Percentiles rank a stretch among this genome's conserved stretches.
Evolutionary conservation across 2,797 vertebrate genomes (phyloP).

Genomic region (Sardinella longiceps): DNA sequence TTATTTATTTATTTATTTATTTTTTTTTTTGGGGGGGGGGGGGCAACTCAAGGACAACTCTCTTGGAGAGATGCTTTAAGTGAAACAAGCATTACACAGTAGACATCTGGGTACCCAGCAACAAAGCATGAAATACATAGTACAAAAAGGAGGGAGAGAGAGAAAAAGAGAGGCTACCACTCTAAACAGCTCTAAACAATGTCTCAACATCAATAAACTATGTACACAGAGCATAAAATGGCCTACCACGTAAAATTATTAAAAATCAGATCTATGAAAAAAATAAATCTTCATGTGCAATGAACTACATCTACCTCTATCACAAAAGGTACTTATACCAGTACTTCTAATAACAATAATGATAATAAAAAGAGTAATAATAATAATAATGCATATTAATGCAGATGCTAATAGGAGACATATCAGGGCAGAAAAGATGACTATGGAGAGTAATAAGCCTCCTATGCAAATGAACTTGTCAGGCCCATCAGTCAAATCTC

Average conservation of each 20-base stretch:
- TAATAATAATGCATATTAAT: conserved; percentile 20
- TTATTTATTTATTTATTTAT: neutral
- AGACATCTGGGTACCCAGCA: neutral
- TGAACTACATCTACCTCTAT: neutral
- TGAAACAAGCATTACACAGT: neutral
- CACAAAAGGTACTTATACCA: neutral
- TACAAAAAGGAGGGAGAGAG: neutral
- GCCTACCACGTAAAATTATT: neutral
- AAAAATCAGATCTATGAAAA: too few species aligned
- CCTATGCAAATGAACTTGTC: conserved; percentile 35
- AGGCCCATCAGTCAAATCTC: conserved; percentile 49
- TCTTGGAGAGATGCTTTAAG: neutral
- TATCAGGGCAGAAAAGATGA: neutral
- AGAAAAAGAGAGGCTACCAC: neutral
- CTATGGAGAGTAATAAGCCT: neutral
- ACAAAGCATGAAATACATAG: neutral
- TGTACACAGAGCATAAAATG: neutral
- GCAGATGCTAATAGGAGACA: neutral
- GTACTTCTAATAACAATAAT: neutral
- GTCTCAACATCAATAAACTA: neutral
- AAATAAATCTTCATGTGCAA: neutral
- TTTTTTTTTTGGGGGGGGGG: too few species aligned
- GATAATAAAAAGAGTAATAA: neutral
- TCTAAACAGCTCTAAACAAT: neutral
- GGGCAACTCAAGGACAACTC: neutral